phyloP scores from a whole-genome alignment of 2,888 invertebrate species.

The Pelosia muscerda region DNA sequence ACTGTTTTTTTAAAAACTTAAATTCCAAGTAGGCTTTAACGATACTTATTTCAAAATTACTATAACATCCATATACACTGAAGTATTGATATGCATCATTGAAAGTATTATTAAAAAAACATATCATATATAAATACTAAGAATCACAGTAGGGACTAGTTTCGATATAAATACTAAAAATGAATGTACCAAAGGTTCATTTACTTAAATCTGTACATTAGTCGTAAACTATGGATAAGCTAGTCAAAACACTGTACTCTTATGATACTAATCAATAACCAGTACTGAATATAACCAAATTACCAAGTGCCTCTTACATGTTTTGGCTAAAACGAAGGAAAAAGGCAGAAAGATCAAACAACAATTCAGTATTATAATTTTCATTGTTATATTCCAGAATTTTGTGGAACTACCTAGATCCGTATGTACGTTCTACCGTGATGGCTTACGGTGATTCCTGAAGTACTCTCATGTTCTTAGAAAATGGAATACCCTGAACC shows the following conservation, averaged over 20 bases:
- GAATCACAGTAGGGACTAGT: conserved; percentile 83
- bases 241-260: background rate
- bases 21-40: background rate
- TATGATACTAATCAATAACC: background rate
- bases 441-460: background rate
- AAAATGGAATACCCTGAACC: background rate
- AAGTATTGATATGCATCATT: conserved; percentile 70
- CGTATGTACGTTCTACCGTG: background rate
- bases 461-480: background rate
- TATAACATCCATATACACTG: conserved; percentile 52
- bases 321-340: background rate
- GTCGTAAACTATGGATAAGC: background rate
- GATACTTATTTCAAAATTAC: conserved; percentile 31
- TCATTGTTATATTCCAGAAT: background rate
- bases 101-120: conserved; percentile 54
- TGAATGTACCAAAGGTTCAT: conserved; percentile 37
- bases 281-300: background rate
- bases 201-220: background rate
- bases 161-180: conserved; percentile 54
- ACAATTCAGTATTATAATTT: background rate
- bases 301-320: background rate
- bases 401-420: background rate
- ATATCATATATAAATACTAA: conserved; percentile 52
- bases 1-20: background rate
- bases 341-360: background rate